These are phyloP conservation scores for Orthosia incerta DNA, from an alignment of 2,888 invertebrate species.

Conservation along the genomic window DNA sequence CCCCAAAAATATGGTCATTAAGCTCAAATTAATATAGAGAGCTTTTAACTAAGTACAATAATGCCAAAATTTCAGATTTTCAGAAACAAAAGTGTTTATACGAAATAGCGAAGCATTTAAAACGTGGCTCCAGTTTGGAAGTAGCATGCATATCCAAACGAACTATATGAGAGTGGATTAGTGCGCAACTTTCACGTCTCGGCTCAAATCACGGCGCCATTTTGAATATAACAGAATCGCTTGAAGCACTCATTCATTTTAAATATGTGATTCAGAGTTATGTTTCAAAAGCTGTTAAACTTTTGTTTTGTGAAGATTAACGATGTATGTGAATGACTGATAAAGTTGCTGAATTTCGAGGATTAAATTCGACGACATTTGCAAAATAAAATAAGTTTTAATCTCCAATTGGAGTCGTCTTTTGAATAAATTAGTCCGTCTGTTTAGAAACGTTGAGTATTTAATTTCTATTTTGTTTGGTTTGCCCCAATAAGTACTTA, in stretches of 20 bases:
- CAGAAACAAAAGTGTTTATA: constrained; percentile 21
- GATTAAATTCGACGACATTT: neutral
- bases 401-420: constrained; percentile 5
- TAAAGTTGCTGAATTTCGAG: neutral
- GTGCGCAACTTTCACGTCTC: constrained; percentile 39
- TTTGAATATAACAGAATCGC: constrained; percentile 26
- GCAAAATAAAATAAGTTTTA: neutral
- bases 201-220: constrained; percentile 31
- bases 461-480: constrained; percentile 22
- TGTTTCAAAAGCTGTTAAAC: constrained; percentile 6
- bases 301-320: constrained; percentile 18
- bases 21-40: neutral
- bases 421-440: neutral
- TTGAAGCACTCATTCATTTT: constrained; percentile 18
- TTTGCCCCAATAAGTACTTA: constrained; percentile 31
- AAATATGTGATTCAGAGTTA: constrained; percentile 13
- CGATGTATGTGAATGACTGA: neutral
- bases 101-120: constrained; percentile 33
- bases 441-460: neutral
- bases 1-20: too few species aligned
- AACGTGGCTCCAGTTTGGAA: constrained; percentile 31
- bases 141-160: constrained; percentile 55
- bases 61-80: neutral
- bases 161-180: constrained; percentile 46
- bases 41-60: neutral